Conservation (phyloP, 2,888 invertebrate genomes). For the Diachrysia chrysitis region DNA sequence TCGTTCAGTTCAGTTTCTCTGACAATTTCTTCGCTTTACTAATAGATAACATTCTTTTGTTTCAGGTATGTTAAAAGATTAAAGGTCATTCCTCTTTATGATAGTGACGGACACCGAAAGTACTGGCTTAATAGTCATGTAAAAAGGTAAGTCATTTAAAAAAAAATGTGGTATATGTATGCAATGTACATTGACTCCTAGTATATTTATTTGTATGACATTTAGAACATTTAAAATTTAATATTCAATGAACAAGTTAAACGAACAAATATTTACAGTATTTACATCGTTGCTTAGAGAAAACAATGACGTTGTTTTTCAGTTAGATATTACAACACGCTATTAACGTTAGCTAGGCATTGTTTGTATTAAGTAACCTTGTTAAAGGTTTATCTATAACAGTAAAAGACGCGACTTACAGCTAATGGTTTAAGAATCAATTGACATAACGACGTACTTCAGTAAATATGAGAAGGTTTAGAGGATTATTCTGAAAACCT, state of each 20-base stretch:
- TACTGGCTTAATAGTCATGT: conserved; percentile 19
- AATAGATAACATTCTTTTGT: conserved; percentile 61
- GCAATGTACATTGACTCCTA: too few species aligned
- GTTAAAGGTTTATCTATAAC: conserved; percentile 57
- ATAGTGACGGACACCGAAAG: conserved; percentile 3
- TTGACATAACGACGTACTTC: conserved; percentile 50
- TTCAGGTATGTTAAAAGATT: conserved; percentile 71
- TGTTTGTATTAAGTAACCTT: conserved; percentile 57
- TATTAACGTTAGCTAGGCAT: conserved; percentile 39
- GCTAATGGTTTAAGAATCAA: conserved; percentile 51
- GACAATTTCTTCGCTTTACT: conserved; percentile 20
- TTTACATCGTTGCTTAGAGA: not conserved
- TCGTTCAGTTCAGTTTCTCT: conserved; percentile 18
- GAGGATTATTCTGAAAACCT: conserved; percentile 60
- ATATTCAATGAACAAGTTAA: too few species aligned
- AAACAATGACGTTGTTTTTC: conserved; percentile 23
- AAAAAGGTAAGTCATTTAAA: conserved; percentile 22
- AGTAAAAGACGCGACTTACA: conserved; percentile 47
- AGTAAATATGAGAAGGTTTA: conserved; percentile 53
- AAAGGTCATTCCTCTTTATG: conserved; percentile 32
- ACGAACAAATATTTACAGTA: not conserved
- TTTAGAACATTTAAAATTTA: too few species aligned
- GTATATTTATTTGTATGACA: too few species aligned
- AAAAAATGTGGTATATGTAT: too few species aligned
- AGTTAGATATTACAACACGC: conserved; percentile 37